Conservation (phyloP, 2,797 vertebrate species). For the Lycodopsis pacificus region DNA sequence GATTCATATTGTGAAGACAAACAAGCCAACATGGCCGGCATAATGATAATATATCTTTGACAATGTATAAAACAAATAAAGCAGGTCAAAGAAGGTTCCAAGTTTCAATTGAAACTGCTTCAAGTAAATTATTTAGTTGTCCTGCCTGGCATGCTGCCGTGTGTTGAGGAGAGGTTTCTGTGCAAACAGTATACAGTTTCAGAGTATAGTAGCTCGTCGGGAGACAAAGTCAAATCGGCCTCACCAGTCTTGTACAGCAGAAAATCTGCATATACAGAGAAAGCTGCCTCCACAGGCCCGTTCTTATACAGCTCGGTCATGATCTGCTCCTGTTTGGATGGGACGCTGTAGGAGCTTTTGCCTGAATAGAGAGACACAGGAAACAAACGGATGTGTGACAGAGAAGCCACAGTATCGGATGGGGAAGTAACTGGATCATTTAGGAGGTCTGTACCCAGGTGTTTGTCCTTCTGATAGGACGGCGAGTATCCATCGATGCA, state of each 20-base stretch:
- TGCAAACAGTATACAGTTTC: background rate
- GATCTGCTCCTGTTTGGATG: constrained; percentile 86
- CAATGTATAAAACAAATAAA: background rate
- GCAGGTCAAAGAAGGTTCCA: background rate
- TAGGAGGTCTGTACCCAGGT: constrained; percentile 83
- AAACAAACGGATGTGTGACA: background rate
- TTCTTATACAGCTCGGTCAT: constrained; percentile 93
- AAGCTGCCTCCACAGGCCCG: constrained; percentile 92
- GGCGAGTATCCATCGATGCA: constrained; percentile 87
- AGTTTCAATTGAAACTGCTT: background rate
- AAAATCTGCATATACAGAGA: constrained; percentile 91
- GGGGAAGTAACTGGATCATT: background rate
- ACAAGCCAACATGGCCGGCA: background rate
- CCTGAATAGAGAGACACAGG: constrained; percentile 75
- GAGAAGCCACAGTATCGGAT: background rate
- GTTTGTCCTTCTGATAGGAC: constrained; percentile 90
- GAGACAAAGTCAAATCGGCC: constrained; percentile 15
- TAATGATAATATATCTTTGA: background rate
- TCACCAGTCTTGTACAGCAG: constrained; percentile 90
- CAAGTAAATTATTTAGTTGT: background rate
- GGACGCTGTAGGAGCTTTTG: constrained; percentile 82
- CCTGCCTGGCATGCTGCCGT: background rate
- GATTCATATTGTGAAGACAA: background rate
- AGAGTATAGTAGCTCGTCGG: background rate
- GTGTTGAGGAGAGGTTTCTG: background rate